phyloP scores from a whole-genome alignment of 1,140 invertebrate genomes.

The Lanistes nyassanus region DNA sequence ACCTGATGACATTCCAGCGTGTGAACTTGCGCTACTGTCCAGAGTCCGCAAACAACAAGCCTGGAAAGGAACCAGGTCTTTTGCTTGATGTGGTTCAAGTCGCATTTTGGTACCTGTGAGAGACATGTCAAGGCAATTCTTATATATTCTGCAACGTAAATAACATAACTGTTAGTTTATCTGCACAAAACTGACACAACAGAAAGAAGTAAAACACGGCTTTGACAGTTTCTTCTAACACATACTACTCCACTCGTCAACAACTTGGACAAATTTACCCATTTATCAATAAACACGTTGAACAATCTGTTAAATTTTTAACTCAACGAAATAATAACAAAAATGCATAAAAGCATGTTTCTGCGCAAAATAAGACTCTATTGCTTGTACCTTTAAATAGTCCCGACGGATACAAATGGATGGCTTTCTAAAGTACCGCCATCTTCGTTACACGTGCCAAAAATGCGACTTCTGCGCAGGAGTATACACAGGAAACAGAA shows the following conservation, averaged over 20 bases:
- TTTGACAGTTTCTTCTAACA: too few relatives aligned
- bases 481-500: slow-evolving; percentile 25
- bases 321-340: neutral
- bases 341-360: neutral
- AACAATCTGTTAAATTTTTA: neutral
- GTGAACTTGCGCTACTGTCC: slow-evolving; percentile 13
- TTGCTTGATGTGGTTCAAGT: neutral
- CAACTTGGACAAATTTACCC: neutral
- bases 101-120: slow-evolving; percentile 12
- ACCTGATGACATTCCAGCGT: slow-evolving; percentile 14
- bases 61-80: slow-evolving; percentile 18
- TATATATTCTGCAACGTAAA: too few relatives aligned
- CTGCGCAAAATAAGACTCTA: neutral
- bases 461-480: slow-evolving; percentile 26
- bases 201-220: neutral
- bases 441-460: slow-evolving; percentile 31
- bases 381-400: neutral
- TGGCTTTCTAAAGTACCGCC: slow-evolving; percentile 30
- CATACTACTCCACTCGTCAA: neutral
- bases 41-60: slow-evolving; percentile 9
- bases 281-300: neutral
- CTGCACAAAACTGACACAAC: too few relatives aligned
- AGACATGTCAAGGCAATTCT: too few relatives aligned
- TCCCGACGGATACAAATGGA: neutral
- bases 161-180: too few relatives aligned